Conservation (phyloP, 2,888 invertebrate genomes). For the Cybosia mesomella region DNA sequence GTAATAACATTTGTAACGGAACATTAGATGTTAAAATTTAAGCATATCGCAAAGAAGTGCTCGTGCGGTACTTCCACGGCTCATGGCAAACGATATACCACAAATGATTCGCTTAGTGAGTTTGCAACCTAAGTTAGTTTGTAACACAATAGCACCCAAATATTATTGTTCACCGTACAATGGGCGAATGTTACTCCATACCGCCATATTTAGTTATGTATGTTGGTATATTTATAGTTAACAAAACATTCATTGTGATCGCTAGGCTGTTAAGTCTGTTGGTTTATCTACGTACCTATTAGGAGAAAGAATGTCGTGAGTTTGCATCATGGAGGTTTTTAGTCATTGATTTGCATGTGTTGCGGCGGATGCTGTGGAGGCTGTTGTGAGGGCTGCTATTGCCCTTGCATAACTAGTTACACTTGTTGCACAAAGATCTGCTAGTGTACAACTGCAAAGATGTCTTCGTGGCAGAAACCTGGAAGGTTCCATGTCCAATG, state of each 20-base stretch:
- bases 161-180: slow-evolving; percentile 65
- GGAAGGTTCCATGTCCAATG: too few species aligned
- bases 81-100: background rate
- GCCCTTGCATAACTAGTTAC: too few species aligned
- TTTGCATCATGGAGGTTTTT: too few species aligned
- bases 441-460: too few species aligned
- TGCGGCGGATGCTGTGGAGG: too few species aligned
- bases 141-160: slow-evolving; percentile 61
- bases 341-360: too few species aligned
- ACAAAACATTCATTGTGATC: slow-evolving; percentile 29
- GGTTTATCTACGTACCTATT: background rate
- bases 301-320: background rate
- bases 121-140: slow-evolving; percentile 30
- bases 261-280: slow-evolving; percentile 13
- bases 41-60: background rate
- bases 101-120: slow-evolving; percentile 13
- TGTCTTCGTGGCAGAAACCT: too few species aligned
- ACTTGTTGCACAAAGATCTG: too few species aligned
- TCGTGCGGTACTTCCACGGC: background rate
- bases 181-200: slow-evolving; percentile 34
- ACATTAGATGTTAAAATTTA: background rate
- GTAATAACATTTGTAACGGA: background rate
- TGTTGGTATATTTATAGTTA: slow-evolving; percentile 12
- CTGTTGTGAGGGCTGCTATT: too few species aligned
- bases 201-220: slow-evolving; percentile 19